Base-by-base conservation (phyloP, 37 sponge, comb jelly and placozoan genomes). In the Aplysina aerophoba region DNA sequence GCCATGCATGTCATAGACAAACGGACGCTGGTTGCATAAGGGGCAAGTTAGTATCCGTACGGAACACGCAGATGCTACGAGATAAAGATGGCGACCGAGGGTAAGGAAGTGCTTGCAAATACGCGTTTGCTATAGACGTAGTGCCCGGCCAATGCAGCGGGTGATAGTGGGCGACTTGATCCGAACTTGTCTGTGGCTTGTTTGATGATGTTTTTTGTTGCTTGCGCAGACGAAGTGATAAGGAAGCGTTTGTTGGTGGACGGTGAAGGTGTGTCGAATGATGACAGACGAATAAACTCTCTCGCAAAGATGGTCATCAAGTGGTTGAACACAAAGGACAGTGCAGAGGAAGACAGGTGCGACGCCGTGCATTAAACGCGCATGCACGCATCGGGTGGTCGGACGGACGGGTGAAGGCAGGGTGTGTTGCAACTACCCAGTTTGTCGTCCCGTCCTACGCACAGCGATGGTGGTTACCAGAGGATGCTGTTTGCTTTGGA, bases 241-340 rank as follows among this genome's bases (percentile, higher is more conserved):
- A 72, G 92, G 44, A 98, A 93, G 73, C 71, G 99, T 54, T 61
- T 98, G 74, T 71, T 91, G 19, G 86, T 95, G 55, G 99, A 98
- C 69, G 99, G 97, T 30, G 99, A 98, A 17, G 97, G 99, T 20
- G 82, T 84, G 74, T 93, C 96, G 13, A 80, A 89, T 13, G 99
- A 98, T 64, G 95, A 98, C 65, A 87, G 92, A 62, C 72, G 95
- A 13, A 80, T 96, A 33, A 94, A 90, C 84, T 59, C 84, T 0
- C 79, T 98, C 16, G 33, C 96, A 61, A 94, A 91, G 82, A 94
- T 90, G 16, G 94, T 94, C 67, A 73, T 98, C 35, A 88, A 93
- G 31, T 98, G 98, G 96, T 94, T 90, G 38, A 79, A 65, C 72
- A 73, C 73, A 59, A 68, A 81, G 55, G 78, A 75, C 20, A 53